Evolutionary conservation across 2,113 vertebrate species (phyloP).

Genomic region (Pachypanchax playfairii): DNA sequence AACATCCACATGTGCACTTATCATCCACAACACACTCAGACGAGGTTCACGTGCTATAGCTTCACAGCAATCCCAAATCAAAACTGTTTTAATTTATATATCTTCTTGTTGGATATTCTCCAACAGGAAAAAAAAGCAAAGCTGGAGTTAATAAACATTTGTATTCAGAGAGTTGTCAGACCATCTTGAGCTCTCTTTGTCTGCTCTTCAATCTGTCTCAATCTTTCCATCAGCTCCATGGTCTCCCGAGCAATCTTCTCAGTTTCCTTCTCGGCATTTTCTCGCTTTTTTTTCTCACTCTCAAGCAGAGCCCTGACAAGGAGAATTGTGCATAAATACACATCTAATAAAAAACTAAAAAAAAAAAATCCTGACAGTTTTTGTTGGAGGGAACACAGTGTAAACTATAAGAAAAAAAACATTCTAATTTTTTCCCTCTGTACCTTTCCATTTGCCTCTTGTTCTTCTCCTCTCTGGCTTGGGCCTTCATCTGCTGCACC

Average conservation of each 20-base stretch:
- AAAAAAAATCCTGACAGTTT: slow-evolving; percentile 56
- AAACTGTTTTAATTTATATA: slow-evolving; percentile 9
- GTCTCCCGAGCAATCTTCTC: slow-evolving; percentile 97
- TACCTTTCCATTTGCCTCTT: slow-evolving; percentile 95
- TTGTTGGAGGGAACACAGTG: slow-evolving; percentile 61
- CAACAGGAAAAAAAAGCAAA: slow-evolving; percentile 36
- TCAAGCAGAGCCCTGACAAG: slow-evolving; percentile 89
- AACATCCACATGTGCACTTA: not conserved
- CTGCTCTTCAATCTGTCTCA: slow-evolving; percentile 95
- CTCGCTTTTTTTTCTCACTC: slow-evolving; percentile 97
- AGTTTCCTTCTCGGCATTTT: slow-evolving; percentile 95
- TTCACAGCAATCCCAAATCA: slow-evolving; percentile 11
- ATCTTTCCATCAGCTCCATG: slow-evolving; percentile 92
- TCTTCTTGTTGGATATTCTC: slow-evolving; percentile 20
- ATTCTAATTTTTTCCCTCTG: slow-evolving; percentile 26
- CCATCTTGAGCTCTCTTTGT: slow-evolving; percentile 96
- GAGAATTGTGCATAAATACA: slow-evolving; percentile 73
- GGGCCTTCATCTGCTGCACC: slow-evolving; percentile 99
- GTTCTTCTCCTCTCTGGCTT: slow-evolving; percentile 95
- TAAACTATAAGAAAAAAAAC: slow-evolving; percentile 40
- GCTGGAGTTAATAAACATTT: slow-evolving; percentile 42
- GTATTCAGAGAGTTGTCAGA: slow-evolving; percentile 71
- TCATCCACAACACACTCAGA: slow-evolving; percentile 4
- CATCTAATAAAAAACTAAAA: slow-evolving; percentile 32
- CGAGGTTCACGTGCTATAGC: not conserved